phyloP scores from a whole-genome alignment of 2,888 invertebrate genomes.

The Seladonia tumulorum region DNA sequence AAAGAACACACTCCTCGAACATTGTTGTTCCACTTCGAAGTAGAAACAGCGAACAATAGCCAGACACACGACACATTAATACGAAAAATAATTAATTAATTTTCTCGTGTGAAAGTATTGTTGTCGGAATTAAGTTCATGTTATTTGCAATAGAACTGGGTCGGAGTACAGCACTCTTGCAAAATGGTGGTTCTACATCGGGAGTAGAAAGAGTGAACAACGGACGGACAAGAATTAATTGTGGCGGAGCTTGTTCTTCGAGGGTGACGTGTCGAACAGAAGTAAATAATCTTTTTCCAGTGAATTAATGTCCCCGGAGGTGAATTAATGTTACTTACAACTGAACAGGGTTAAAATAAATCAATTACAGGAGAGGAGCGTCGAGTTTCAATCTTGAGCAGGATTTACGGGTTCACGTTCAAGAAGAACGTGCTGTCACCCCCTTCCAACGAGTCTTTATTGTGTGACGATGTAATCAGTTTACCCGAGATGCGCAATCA shows the following conservation, averaged over 20 bases:
- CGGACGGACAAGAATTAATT: background rate
- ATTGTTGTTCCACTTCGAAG: background rate
- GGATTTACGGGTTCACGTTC: conserved; percentile 17
- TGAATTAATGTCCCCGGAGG: background rate
- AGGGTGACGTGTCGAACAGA: background rate
- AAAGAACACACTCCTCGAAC: background rate
- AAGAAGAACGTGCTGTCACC: conserved; percentile 15
- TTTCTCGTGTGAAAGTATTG: background rate
- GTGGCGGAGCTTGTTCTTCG: background rate
- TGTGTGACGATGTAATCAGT: conserved; percentile 40
- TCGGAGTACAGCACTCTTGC: too few species aligned
- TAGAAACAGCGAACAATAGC: background rate
- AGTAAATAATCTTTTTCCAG: background rate
- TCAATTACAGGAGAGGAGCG: conserved; percentile 11
- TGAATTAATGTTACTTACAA: background rate
- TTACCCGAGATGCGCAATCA: conserved; percentile 36
- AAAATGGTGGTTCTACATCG: background rate
- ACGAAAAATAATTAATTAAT: background rate
- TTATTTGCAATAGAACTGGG: background rate
- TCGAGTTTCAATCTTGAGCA: background rate
- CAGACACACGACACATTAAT: too few species aligned
- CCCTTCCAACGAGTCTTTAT: conserved; percentile 3
- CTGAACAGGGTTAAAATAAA: conserved; percentile 2
- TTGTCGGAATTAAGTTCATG: background rate
- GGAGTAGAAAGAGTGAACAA: background rate